Conservation (phyloP, 2,797 vertebrate species). For the Betta splendens region DNA sequence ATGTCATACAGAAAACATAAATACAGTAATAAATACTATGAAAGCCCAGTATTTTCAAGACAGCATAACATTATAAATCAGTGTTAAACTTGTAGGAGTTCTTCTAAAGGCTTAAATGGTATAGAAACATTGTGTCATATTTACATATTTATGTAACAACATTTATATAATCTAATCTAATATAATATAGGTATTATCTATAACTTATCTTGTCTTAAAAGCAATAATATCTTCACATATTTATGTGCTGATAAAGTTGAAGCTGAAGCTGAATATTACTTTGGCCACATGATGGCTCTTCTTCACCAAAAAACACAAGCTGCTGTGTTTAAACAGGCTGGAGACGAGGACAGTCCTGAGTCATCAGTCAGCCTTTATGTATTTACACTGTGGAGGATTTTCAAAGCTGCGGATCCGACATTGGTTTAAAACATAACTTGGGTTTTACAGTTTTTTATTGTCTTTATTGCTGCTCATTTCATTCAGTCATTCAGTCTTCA, state of each 20-base stretch:
- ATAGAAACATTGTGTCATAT: not conserved
- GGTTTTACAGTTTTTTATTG: constrained; percentile 8
- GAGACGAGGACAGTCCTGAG: constrained; percentile 32
- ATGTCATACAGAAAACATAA: too few relatives aligned
- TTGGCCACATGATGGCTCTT: constrained; percentile 61
- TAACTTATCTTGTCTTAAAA: too few relatives aligned
- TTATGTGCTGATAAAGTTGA: not conserved
- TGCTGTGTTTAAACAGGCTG: not conserved
- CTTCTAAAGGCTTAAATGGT: too few relatives aligned
- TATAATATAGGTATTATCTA: too few relatives aligned
- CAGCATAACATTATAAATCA: not conserved
- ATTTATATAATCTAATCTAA: too few relatives aligned
- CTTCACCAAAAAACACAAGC: constrained; percentile 35
- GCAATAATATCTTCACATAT: too few relatives aligned
- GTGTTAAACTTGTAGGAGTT: not conserved
- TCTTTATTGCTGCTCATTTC: not conserved
- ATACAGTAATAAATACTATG: too few relatives aligned
- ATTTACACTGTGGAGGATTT: constrained; percentile 11
- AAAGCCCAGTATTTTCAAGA: too few relatives aligned
- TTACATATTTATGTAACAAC: too few relatives aligned
- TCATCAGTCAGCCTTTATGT: constrained; percentile 36
- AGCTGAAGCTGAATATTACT: constrained; percentile 23
- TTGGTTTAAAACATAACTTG: constrained; percentile 35
- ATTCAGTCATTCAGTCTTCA: constrained; percentile 3
- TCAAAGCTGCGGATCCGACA: constrained; percentile 1